phyloP scores from a whole-genome alignment of 2,113 vertebrate species.

The Mus pahari region DNA sequence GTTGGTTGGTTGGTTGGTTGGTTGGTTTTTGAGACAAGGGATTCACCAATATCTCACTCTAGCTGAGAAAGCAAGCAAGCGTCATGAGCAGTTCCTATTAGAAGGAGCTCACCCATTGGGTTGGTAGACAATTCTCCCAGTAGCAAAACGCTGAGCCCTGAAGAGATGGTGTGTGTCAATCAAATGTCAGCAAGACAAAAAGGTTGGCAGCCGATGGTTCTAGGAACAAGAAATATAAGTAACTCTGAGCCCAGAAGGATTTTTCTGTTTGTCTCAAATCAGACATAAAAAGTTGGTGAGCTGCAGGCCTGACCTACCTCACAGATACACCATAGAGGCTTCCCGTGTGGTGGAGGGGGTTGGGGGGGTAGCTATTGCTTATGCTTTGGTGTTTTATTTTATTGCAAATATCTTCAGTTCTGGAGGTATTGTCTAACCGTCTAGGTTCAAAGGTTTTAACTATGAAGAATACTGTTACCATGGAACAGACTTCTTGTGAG shows the following conservation, averaged over 20 bases:
- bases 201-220: not conserved
- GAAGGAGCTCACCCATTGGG: not conserved
- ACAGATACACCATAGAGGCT: not conserved
- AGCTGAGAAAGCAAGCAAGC: not conserved
- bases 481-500: not conserved
- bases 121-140: not conserved
- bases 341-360: not conserved
- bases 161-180: not conserved
- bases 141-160: not conserved
- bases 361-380: not conserved
- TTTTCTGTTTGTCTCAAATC: constrained; percentile 25
- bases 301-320: not conserved
- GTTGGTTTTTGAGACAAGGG: not conserved
- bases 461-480: not conserved
- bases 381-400: not conserved
- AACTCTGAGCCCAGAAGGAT: not conserved
- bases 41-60: not conserved
- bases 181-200: constrained; percentile 22
- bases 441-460: not conserved
- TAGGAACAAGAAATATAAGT: not conserved
- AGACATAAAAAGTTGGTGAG: not conserved
- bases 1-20: no score
- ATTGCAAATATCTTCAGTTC: constrained; percentile 56
- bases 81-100: not conserved
- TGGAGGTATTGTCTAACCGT: not conserved